Conservation (phyloP, 2,113 vertebrate genomes). For the Mesembrinibis cayennensis region DNA sequence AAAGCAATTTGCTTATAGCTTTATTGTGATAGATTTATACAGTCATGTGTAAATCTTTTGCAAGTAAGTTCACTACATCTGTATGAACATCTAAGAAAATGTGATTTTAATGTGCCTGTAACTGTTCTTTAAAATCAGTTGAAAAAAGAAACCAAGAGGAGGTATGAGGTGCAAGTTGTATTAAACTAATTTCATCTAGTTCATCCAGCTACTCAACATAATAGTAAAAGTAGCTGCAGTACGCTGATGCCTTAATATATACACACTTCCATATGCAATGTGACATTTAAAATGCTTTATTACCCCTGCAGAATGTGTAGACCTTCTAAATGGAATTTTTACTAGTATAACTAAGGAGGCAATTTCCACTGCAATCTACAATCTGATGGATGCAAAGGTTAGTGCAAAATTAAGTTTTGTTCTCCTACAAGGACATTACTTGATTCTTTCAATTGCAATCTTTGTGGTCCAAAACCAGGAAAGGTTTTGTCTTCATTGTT, state of each 20-base stretch:
- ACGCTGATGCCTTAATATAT: not conserved
- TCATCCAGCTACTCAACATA: not conserved
- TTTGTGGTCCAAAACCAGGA: not conserved
- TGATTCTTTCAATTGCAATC: not conserved
- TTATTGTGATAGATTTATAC: not conserved
- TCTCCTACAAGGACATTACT: not conserved
- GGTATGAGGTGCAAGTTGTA: not conserved
- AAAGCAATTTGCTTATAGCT: not conserved
- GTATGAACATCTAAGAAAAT: not conserved
- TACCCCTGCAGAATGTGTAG: slow-evolving; percentile 39
- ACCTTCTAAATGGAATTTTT: slow-evolving; percentile 39
- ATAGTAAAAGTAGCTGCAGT: not conserved
- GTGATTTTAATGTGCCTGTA: not conserved
- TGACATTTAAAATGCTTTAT: not conserved
- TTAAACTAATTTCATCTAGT: not conserved
- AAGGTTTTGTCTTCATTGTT: not conserved
- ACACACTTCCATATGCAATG: not conserved
- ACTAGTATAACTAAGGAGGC: slow-evolving; percentile 14
- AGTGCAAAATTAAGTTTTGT: not conserved
- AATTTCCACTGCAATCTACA: slow-evolving; percentile 51
- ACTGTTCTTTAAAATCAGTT: not conserved
- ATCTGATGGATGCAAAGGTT: slow-evolving; percentile 59
- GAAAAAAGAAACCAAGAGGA: not conserved
- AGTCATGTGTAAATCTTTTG: not conserved
- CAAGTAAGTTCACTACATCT: not conserved